These are phyloP conservation scores for Ophion costatus DNA, from an alignment of 2,888 invertebrate genomes.

Conservation along the genomic window DNA sequence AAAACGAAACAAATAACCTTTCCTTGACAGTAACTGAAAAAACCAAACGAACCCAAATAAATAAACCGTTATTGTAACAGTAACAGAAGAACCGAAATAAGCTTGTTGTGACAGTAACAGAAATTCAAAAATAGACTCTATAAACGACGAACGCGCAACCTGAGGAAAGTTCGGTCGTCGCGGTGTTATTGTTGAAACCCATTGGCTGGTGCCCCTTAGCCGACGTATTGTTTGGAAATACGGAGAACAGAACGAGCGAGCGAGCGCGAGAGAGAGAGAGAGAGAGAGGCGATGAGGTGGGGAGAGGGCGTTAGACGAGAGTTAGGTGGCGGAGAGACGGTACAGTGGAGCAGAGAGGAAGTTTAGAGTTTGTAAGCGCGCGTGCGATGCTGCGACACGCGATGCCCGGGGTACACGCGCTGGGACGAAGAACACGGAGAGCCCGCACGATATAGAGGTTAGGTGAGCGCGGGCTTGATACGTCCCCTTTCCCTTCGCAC, in stretches of 20 bases:
- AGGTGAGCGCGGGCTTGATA: conserved; percentile 21
- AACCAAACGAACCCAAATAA: too few species aligned
- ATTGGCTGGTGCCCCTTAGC: neutral
- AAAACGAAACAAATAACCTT: too few species aligned
- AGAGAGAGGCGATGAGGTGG: neutral
- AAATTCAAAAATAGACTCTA: neutral
- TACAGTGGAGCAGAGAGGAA: conserved; percentile 18
- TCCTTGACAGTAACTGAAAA: too few species aligned
- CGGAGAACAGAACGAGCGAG: neutral
- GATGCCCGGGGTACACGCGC: conserved; percentile 62
- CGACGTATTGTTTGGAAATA: conserved; percentile 24
- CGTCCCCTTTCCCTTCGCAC: conserved; percentile 25
- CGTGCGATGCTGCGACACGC: conserved; percentile 60
- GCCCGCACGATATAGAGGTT: conserved; percentile 39
- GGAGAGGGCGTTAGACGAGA: neutral
- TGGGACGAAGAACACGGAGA: conserved; percentile 41
- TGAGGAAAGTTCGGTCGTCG: neutral
- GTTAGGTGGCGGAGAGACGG: neutral
- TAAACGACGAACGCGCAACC: neutral
- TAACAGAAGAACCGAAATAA: too few species aligned
- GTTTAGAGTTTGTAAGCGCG: conserved; percentile 44
- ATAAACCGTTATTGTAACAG: too few species aligned
- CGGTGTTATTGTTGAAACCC: neutral
- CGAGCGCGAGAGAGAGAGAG: neutral
- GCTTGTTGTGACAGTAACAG: neutral